Base-by-base conservation (phyloP, 2,888 invertebrate genomes). In the Leuctra nigra region DNA sequence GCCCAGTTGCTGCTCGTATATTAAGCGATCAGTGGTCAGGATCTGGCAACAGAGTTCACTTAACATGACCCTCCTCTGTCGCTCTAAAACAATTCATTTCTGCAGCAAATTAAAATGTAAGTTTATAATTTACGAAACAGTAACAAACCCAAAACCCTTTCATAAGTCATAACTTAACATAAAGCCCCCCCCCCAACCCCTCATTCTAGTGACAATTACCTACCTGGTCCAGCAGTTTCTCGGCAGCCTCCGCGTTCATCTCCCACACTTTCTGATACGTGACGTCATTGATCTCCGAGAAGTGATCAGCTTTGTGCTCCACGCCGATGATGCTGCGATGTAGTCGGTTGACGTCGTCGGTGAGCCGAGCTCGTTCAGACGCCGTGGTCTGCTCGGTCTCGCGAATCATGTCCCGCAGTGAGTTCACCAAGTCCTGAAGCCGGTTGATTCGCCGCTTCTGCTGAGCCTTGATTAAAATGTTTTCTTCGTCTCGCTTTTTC, bases 401-500 rank as follows among this genome's bases (percentile, higher is more conserved):
- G 0, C 75, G 73, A 55, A 86, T 83, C 68, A 82, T 83, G 16
- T 78, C 73, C 54, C 83, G 81, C 16, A 90, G 71, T 2, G 72
- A 71, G 56, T 83, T 84, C 1, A 88, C 80, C 0, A 79, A 70
- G 67, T 91, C 91, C 50, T 87, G 82, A 64, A 90, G 77, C 59
- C 73, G 87, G 63, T 86, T 87, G 4, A 90, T 76, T 62, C 83
- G 79, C 7, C 87, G 77, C 65, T 88, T 89, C 65, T 90, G 90
- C 64, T 88, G 84, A 50, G 85, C 86, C 66, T 85, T 81, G 4
- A 91, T 83, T 39, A 87, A 82, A 0, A 84, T 76, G 68, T 90
- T 91, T 71, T 95, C 94, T 63, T 91, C 91, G 70, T 93, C 92
- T 1, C 92, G 79, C 67, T 87, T 88, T 71, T 87, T 89, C 46